Conservation (phyloP, 2,888 invertebrate genomes). For the Rosalia funebris region DNA sequence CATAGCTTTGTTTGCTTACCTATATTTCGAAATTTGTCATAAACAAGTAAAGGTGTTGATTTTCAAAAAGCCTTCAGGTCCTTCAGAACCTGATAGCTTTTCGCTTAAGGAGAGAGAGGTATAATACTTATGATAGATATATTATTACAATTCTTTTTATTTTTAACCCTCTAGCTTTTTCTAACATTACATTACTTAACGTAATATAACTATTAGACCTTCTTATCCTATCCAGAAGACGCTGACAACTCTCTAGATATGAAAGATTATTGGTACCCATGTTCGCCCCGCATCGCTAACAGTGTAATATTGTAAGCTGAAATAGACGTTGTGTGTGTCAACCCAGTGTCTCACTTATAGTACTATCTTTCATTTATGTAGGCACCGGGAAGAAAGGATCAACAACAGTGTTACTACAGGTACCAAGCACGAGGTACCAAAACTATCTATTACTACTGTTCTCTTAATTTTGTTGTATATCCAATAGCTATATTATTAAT, state of each 20-base stretch:
- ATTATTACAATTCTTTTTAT: neutral
- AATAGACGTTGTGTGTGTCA: neutral
- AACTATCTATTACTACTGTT: too few species aligned
- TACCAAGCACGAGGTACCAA: too few species aligned
- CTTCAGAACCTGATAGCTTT: neutral
- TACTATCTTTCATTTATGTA: too few species aligned
- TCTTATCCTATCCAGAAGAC: neutral
- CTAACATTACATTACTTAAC: neutral
- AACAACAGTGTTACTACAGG: too few species aligned
- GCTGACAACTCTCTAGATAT: neutral
- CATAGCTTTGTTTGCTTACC: neutral
- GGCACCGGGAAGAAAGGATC: too few species aligned
- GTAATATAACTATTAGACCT: neutral
- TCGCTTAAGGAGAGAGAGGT: neutral
- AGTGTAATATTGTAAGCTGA: neutral
- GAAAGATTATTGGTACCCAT: neutral
- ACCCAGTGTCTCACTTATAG: neutral
- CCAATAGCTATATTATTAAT: too few species aligned
- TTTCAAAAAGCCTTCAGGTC: neutral
- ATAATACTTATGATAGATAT: neutral
- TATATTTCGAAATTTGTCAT: neutral
- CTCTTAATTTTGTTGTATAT: too few species aligned
- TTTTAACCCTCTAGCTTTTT: neutral
- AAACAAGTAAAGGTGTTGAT: neutral
- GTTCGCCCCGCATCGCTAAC: neutral